Evolutionary conservation across 2,888 invertebrate species (phyloP).

Genomic region (Ametastegia equiseti): DNA sequence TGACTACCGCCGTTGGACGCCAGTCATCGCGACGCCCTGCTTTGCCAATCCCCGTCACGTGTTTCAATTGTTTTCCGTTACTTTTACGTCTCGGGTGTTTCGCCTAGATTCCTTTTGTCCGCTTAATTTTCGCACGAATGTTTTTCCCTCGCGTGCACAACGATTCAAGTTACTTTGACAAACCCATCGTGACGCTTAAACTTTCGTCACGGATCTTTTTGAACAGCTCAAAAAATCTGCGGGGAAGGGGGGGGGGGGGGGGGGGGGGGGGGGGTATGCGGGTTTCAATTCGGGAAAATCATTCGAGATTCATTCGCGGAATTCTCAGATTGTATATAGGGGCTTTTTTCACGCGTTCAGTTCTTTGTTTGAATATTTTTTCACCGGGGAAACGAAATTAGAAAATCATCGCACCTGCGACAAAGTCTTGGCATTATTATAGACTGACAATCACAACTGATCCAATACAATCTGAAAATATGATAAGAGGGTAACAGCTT

Average conservation of each 20-base stretch:
- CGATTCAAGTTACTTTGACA: neutral
- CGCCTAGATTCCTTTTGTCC: neutral
- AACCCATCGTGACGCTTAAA: neutral
- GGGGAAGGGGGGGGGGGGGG: too few species aligned
- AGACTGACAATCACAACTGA: neutral
- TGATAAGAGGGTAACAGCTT: neutral
- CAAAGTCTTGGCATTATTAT: neutral
- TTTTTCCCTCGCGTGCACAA: neutral
- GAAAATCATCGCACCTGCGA: neutral
- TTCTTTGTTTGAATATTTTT: neutral
- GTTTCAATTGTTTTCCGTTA: conserved; percentile 3
- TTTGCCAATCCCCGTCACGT: conserved; percentile 18
- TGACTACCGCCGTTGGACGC: neutral
- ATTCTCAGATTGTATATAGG: neutral
- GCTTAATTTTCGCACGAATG: conserved; percentile 14
- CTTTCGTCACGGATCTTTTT: neutral
- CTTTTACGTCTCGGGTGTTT: neutral
- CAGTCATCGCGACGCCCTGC: conserved; percentile 42
- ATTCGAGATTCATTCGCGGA: neutral
- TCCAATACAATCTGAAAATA: neutral
- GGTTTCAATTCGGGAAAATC: neutral
- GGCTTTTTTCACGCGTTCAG: neutral
- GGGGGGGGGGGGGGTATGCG: too few species aligned
- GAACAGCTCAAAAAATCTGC: neutral
- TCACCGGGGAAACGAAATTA: neutral